phyloP scores from a whole-genome alignment of 2,797 vertebrate species.

The Alcedo quadribrachys region DNA sequence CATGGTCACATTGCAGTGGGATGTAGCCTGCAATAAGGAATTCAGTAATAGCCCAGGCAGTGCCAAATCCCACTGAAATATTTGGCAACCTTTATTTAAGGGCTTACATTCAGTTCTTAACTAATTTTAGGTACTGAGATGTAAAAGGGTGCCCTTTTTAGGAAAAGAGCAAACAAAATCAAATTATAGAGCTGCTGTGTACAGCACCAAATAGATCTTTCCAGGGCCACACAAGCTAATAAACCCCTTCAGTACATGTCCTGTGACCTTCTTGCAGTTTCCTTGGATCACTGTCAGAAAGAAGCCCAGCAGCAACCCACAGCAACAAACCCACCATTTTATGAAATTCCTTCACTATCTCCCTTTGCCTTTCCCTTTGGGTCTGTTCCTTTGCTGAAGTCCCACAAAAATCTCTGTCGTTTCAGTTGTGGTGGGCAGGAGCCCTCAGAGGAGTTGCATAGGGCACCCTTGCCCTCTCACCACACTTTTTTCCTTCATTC shows the following conservation, averaged over 20 bases:
- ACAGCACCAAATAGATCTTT: background rate
- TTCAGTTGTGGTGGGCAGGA: background rate
- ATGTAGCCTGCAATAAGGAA: background rate
- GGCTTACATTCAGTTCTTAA: background rate
- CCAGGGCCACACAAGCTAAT: background rate
- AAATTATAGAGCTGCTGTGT: background rate
- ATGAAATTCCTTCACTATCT: background rate
- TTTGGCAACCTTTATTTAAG: background rate
- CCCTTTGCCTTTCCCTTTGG: background rate
- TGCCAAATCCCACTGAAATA: background rate
- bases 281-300: background rate
- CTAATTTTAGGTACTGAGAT: background rate
- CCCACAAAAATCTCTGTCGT: background rate
- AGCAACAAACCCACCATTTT: background rate
- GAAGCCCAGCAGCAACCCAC: background rate
- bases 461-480: background rate
- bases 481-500: background rate
- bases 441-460: background rate
- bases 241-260: background rate
- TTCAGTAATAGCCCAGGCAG: background rate
- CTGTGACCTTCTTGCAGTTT: background rate
- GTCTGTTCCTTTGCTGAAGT: background rate
- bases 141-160: background rate
- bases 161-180: background rate
- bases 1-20: background rate